These are phyloP conservation scores for Cinclus cinclus DNA, from an alignment of 2,113 vertebrate species.

Conservation along the genomic window DNA sequence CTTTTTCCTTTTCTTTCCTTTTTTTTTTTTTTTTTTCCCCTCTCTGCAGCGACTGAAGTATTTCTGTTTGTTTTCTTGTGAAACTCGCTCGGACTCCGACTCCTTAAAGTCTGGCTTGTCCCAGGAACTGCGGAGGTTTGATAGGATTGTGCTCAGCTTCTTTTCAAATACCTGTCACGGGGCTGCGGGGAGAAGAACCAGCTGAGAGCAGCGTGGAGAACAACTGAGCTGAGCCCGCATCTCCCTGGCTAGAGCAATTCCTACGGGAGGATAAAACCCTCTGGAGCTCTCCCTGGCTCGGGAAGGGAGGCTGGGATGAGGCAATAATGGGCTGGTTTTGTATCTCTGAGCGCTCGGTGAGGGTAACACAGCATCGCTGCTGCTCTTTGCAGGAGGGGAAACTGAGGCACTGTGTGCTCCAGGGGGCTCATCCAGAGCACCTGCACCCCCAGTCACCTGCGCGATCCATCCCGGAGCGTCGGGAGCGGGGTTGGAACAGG, in stretches of 20 bases:
- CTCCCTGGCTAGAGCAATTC: background rate
- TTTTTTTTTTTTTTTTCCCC: rapidly evolving
- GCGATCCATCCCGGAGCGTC: rapidly evolving
- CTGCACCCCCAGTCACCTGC: background rate
- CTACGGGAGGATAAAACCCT: background rate
- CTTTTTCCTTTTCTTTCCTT: background rate
- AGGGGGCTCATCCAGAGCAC: background rate
- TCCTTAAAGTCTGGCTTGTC: constrained; percentile 23
- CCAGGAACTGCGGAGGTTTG: background rate
- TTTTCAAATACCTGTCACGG: constrained; percentile 17
- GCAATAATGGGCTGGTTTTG: rapidly evolving
- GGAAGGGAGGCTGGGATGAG: background rate
- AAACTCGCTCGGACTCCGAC: background rate
- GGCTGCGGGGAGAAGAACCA: constrained; percentile 16
- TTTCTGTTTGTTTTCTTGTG: constrained; percentile 51
- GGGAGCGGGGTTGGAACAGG: rapidly evolving
- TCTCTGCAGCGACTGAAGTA: background rate
- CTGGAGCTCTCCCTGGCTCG: background rate
- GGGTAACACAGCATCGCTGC: rapidly evolving
- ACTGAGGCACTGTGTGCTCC: background rate
- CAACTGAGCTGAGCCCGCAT: background rate
- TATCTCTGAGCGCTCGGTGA: rapidly evolving
- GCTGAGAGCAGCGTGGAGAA: background rate
- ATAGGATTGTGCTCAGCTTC: background rate
- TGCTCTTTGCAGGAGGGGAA: background rate